A percentile compares a stretch with the other conserved stretches of the same genome.
Evolutionary conservation across 2,797 vertebrate species (phyloP).

Genomic region (Megaceryle alcyon): DNA sequence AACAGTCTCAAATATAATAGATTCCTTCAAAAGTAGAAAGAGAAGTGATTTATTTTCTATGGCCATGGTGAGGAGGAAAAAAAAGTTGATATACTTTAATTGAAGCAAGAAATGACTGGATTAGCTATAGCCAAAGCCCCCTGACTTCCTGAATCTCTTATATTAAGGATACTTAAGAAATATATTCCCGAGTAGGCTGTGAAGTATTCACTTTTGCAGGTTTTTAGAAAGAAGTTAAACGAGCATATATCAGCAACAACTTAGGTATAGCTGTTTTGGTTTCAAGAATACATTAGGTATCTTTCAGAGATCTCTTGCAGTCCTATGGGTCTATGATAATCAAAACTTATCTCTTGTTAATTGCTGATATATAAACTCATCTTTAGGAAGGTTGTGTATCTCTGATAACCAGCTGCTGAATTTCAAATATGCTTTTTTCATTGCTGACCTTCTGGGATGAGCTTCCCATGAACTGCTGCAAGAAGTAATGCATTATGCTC

Average conservation of each 20-base stretch:
- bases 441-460: not conserved
- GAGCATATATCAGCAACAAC: not conserved
- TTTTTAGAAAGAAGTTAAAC: not conserved
- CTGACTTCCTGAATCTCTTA: not conserved
- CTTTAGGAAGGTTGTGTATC: not conserved
- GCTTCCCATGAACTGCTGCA: constrained; percentile 19
- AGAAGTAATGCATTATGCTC: not conserved
- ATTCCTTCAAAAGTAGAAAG: not conserved
- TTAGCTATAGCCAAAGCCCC: not conserved
- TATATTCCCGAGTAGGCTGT: not conserved
- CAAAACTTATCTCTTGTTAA: not conserved
- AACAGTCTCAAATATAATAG: not conserved
- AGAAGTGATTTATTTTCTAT: not conserved
- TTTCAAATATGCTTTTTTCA: constrained; percentile 25
- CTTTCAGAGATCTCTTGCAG: not conserved
- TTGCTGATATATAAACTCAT: not conserved
- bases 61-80: not conserved
- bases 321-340: not conserved
- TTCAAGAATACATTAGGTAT: not conserved
- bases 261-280: not conserved
- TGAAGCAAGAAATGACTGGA: not conserved
- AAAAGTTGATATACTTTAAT: not conserved
- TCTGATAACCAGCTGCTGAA: constrained; percentile 2
- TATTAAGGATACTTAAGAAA: not conserved
- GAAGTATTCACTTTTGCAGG: not conserved